Conservation (phyloP, 2,888 invertebrate genomes). For the Caenorhabditis zanzibari region DNA sequence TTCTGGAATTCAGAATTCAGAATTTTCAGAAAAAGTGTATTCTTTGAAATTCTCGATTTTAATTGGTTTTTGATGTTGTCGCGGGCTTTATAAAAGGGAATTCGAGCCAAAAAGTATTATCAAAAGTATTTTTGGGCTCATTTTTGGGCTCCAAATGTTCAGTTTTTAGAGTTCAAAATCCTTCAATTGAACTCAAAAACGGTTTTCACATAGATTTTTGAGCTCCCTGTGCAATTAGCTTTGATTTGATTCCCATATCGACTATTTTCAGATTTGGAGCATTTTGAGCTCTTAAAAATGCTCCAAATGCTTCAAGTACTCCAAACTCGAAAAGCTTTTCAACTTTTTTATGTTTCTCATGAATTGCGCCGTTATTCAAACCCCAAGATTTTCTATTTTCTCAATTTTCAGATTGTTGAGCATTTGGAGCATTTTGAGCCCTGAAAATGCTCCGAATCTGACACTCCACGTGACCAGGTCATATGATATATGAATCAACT, state of each 20-base stretch:
- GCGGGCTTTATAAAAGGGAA: not conserved
- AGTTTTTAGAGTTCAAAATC: not conserved
- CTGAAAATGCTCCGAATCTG: too few relatives aligned
- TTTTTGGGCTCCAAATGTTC: too few relatives aligned
- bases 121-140: not conserved
- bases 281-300: slow-evolving; percentile 3
- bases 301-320: not conserved
- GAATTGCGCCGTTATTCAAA: too few relatives aligned
- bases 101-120: not conserved
- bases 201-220: not conserved
- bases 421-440: too few relatives aligned
- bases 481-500: too few relatives aligned
- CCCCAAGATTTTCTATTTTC: too few relatives aligned
- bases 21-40: slow-evolving; percentile 12
- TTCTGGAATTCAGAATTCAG: not conserved
- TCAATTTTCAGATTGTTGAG: too few relatives aligned
- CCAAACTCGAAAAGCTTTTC: too few relatives aligned
- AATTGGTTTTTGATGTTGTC: slow-evolving; percentile 16
- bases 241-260: not conserved
- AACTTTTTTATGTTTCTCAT: too few relatives aligned
- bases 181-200: too few relatives aligned
- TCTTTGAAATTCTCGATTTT: not conserved
- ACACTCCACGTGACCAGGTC: too few relatives aligned
- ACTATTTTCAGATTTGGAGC: not conserved
- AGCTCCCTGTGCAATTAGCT: not conserved